Conservation (phyloP, 2,888 invertebrate species). For the Tenthredo notha region DNA sequence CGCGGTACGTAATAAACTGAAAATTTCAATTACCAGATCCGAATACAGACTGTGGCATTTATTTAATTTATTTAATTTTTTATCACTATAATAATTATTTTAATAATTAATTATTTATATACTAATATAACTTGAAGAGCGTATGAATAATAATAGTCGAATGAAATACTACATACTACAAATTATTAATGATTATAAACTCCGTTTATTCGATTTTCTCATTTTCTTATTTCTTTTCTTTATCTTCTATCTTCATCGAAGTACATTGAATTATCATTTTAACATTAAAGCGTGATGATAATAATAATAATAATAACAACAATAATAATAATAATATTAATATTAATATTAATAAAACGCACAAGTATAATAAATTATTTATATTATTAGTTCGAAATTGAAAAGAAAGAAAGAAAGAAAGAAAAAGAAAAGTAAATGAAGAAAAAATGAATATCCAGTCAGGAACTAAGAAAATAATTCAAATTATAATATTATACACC, state of each 20-base stretch:
- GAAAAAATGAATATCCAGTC: neutral
- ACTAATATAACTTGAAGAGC: neutral
- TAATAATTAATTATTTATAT: neutral
- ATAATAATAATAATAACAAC: neutral
- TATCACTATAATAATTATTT: neutral
- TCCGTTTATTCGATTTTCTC: neutral
- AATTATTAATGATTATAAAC: neutral
- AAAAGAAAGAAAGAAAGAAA: neutral
- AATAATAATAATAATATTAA: neutral
- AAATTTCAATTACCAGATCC: neutral
- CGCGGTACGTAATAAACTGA: neutral
- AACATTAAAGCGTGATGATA: neutral
- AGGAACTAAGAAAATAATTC: neutral
- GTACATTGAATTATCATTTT: slow-evolving; percentile 3
- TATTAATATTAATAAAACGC: neutral
- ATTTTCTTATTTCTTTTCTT: neutral
- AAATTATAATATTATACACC: neutral
- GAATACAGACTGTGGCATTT: slow-evolving; percentile 14
- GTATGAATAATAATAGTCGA: neutral
- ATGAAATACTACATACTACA: neutral
- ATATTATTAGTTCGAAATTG: neutral
- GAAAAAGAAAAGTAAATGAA: neutral
- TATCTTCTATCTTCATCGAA: neutral
- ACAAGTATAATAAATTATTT: neutral
- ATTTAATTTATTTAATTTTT: slow-evolving; percentile 25